Evolutionary conservation across 2,113 vertebrate genomes (phyloP).

Genomic region (Orientallactaga bullata): DNA sequence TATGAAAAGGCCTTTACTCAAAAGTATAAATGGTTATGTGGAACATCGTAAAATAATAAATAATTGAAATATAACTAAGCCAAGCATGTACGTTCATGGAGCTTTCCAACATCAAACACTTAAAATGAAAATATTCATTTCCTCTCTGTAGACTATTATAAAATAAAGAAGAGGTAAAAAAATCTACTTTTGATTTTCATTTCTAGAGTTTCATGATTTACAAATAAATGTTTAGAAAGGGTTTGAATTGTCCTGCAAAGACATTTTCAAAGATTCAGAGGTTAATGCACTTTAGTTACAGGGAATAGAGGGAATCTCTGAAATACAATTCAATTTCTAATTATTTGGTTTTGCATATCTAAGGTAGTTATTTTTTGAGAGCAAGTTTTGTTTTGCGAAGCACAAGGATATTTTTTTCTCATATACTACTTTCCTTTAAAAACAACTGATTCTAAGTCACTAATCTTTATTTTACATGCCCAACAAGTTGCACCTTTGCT

Average conservation of each 20-base stretch:
- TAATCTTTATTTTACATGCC: neutral
- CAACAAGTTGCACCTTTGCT: neutral
- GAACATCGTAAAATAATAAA: neutral
- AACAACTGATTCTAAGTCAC: conserved; percentile 14
- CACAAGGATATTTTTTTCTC: neutral
- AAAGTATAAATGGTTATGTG: conserved; percentile 6
- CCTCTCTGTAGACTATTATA: neutral
- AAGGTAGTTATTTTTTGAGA: neutral
- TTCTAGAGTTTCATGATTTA: neutral
- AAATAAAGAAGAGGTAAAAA: conserved; percentile 41
- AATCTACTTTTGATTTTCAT: conserved; percentile 30
- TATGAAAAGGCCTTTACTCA: neutral
- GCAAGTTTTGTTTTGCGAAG: neutral
- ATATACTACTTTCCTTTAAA: neutral
- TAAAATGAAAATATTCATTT: conserved; percentile 57
- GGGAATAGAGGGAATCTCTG: neutral
- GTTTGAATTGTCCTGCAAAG: conserved; percentile 22
- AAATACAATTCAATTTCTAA: conserved; percentile 20
- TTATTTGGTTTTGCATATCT: neutral
- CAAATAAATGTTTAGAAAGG: conserved; percentile 34
- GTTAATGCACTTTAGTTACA: neutral
- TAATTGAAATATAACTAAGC: conserved; percentile 44
- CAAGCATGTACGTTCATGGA: conserved; percentile 31
- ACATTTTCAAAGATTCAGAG: conserved; percentile 34
- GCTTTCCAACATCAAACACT: neutral